These are phyloP conservation scores for Verasper variegatus DNA, from an alignment of 2,113 vertebrate species.

Conservation along the genomic window DNA sequence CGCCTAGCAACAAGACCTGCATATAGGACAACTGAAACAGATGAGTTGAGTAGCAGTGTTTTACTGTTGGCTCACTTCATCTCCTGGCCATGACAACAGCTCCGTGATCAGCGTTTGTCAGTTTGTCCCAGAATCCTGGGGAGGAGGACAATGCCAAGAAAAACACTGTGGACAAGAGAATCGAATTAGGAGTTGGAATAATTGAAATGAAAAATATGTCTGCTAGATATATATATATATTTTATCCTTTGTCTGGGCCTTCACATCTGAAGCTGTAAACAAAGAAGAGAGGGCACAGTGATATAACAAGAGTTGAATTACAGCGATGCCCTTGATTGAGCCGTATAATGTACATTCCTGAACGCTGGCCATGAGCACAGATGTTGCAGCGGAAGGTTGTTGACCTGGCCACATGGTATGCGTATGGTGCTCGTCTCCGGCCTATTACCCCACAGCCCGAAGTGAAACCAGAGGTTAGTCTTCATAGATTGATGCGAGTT, in stretches of 20 bases:
- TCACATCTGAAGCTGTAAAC: neutral
- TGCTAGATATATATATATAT: constrained; percentile 23
- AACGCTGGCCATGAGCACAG: constrained; percentile 52
- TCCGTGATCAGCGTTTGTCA: constrained; percentile 49
- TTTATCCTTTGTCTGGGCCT: neutral
- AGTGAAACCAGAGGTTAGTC: constrained; percentile 47
- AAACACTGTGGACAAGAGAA: constrained; percentile 42
- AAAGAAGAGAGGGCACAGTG: constrained; percentile 14
- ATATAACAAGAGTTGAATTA: constrained; percentile 34
- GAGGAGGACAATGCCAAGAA: constrained; percentile 41
- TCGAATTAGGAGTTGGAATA: constrained; percentile 43
- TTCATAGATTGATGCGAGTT: constrained; percentile 55
- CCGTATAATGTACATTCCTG: constrained; percentile 38
- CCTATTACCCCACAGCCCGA: constrained; percentile 48
- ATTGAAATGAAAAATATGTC: constrained; percentile 48
- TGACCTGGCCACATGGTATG: constrained; percentile 59
- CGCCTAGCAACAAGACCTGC: constrained; percentile 73
- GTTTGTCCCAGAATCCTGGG: constrained; percentile 46
- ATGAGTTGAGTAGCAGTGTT: constrained; percentile 58
- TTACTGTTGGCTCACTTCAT: constrained; percentile 41
- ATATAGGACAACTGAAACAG: constrained; percentile 59
- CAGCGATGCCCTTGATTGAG: constrained; percentile 44
- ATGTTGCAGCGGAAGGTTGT: constrained; percentile 57
- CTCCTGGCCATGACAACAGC: constrained; percentile 36
- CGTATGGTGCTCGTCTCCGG: constrained; percentile 20